Conservation (phyloP, 2,113 vertebrate species). For the Tapirus terrestris region DNA sequence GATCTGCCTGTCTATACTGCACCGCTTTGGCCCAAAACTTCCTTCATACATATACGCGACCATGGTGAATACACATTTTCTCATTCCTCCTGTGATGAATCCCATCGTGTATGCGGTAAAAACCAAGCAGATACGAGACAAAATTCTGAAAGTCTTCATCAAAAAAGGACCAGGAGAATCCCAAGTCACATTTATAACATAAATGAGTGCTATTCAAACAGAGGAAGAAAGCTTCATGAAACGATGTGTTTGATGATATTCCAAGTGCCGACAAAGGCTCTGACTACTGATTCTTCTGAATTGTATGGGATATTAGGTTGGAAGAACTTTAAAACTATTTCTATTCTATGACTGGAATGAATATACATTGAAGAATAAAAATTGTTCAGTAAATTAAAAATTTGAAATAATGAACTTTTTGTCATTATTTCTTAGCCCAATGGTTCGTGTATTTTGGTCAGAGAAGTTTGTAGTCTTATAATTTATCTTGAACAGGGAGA, state of each 20-base stretch:
- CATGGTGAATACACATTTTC: constrained; percentile 78
- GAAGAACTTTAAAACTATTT: neutral
- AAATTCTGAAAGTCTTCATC: constrained; percentile 32
- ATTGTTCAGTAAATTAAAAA: neutral
- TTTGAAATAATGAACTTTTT: neutral
- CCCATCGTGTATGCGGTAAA: constrained; percentile 71
- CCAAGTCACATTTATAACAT: neutral
- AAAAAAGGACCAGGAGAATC: neutral
- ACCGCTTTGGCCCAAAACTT: constrained; percentile 48
- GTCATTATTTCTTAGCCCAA: neutral
- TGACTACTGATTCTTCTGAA: neutral
- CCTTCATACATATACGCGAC: constrained; percentile 45
- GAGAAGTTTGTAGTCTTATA: neutral
- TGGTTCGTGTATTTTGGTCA: neutral
- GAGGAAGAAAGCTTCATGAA: neutral
- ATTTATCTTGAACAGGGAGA: neutral
- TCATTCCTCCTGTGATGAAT: constrained; percentile 79
- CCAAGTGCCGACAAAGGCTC: neutral
- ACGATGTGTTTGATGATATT: neutral
- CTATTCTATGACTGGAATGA: neutral
- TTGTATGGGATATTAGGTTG: neutral
- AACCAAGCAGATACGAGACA: constrained; percentile 62
- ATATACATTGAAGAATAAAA: neutral
- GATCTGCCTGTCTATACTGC: constrained; percentile 51
- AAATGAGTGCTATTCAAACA: neutral